Evolutionary conservation across 1,140 invertebrate species (phyloP).

Genomic region (Luehdorfia chinensis): DNA sequence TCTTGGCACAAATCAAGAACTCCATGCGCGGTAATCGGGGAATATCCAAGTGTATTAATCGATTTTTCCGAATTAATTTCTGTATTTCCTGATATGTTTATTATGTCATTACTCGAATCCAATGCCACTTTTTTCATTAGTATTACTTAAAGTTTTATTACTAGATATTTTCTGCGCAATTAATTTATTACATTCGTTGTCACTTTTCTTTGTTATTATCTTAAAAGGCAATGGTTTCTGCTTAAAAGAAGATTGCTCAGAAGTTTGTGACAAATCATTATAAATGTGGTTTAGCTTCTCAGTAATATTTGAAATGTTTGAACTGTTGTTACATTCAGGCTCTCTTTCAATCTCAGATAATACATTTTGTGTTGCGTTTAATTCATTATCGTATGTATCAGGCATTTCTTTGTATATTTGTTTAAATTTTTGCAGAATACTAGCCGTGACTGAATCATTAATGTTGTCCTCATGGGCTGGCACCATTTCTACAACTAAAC

Average conservation of each 20-base stretch:
- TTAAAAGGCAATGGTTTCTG: too few species aligned
- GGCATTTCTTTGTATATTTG: conserved; percentile 32
- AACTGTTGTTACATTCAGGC: background rate
- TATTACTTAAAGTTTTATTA: too few species aligned
- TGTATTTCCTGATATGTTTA: background rate
- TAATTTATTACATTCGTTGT: too few species aligned
- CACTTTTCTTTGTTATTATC: too few species aligned
- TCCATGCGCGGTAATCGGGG: conserved; percentile 50
- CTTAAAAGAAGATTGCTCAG: too few species aligned
- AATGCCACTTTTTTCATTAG: too few species aligned
- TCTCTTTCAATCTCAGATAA: conserved; percentile 7
- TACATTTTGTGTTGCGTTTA: conserved; percentile 39
- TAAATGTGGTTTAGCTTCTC: too few species aligned
- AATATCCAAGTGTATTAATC: conserved; percentile 39
- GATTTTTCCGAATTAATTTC: conserved; percentile 27
- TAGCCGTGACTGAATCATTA: conserved; percentile 30
- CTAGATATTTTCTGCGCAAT: too few species aligned
- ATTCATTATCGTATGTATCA: conserved; percentile 23
- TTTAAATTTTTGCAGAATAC: conserved; percentile 40
- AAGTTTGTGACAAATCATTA: too few species aligned
- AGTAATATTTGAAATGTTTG: too few species aligned
- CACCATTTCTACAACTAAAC: conserved; percentile 40
- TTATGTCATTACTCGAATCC: too few species aligned
- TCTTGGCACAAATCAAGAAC: conserved; percentile 18
- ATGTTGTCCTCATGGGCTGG: conserved; percentile 15